Base-by-base conservation (phyloP, 2,113 vertebrate genomes). In the Centrocercus urophasianus region DNA sequence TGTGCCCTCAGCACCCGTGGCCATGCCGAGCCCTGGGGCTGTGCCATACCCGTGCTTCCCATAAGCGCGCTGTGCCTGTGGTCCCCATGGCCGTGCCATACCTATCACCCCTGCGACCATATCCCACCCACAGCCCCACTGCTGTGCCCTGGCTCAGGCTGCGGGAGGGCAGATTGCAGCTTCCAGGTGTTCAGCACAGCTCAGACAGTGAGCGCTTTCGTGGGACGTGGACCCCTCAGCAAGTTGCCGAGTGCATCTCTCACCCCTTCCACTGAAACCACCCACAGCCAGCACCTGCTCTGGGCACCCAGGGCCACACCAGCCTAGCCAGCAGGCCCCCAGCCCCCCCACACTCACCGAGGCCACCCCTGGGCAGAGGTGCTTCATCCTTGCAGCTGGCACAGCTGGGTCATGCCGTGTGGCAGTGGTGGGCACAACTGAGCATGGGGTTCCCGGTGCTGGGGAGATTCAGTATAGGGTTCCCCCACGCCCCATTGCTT, bases 381-480 rank as follows among this genome's bases (percentile, higher is more conserved):
- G 6, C 93, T 90, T 94, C 96, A 96, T 97, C 81, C 74, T 96
- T 77, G 93, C 8, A 43, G 75, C 67, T 9, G 14, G 21, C 48
- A 34, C 1, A 6, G 74, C 43, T 67, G 73, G 87, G 75, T 87
- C 88, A 91, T 95, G 63, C 70, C 80, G 80, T 79, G 72, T 10
- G 3, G 59, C 3, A 27, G 28, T 7, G 2, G 57, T 3, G 42
- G 89, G 60, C 6, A 10, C 76, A 16, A 60, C 1, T 11, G 77
- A 64, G 38, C 11, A 11, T 4, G 25, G 38, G 61, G 16, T 28
- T 36, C 61, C 61, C 38, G 64, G 81, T 63, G 56, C 50, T 6
- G 2, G 78, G 92, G 84, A 90, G 52, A 59, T 83, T 94, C 93
- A 86, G 80, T 1, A 11, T 67, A 48, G 72, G 86, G 72, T 32